Evolutionary conservation across 2,797 vertebrate species (phyloP), one percentile per base, ranked within the genome.

Genomic region (Arctocebus calabarensis): DNA sequence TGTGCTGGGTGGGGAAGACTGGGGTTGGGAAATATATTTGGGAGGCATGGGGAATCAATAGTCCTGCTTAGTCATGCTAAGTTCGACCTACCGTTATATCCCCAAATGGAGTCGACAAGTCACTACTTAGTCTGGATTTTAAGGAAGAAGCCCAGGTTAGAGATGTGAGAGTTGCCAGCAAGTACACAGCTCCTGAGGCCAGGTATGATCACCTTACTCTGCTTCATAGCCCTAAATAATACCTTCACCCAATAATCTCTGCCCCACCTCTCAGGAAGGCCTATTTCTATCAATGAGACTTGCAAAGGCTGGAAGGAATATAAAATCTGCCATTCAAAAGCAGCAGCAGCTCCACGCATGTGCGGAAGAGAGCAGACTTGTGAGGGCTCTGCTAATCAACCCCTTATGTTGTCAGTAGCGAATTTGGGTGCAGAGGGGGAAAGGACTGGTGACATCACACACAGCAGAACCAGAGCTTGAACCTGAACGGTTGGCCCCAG

Each of bases 11-110:
- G 17, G 91, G 45, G n/a, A 22, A 64, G 19, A 11, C 29, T 17
- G 2, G 57, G 19, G 10, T 40, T 0, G 59, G 37, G 17, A 25
- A 25, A 55, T 77, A 40, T 82, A 77, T 14, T 27, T 55, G n/a
- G 40, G 64, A 79, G 40, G 19, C 29, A 29, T 27, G 8, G 27
- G 10, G 10, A 57, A 34, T 62, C 22, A 23, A 0, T 17, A 61
- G 9, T 22, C 66, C 22, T 45, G 0, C 52, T 34, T 27, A 16
- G 2, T 43, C 71, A 32, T 13, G 45, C 61, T 32, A 57, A 25
- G 25, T 88, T 59, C 61, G 57, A 96, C 70, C 0, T 66, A 55
- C 52, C 90, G 14, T 57, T 73, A 70, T 78, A 32, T 62, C 71
- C 86, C 25, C 70, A 71, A 68, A 34, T 29, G 61, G 25, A 27